Evolutionary conservation across 2,113 vertebrate genomes (phyloP), one percentile per base, ranked within the genome.

Genomic region (Crypturellus undulatus): DNA sequence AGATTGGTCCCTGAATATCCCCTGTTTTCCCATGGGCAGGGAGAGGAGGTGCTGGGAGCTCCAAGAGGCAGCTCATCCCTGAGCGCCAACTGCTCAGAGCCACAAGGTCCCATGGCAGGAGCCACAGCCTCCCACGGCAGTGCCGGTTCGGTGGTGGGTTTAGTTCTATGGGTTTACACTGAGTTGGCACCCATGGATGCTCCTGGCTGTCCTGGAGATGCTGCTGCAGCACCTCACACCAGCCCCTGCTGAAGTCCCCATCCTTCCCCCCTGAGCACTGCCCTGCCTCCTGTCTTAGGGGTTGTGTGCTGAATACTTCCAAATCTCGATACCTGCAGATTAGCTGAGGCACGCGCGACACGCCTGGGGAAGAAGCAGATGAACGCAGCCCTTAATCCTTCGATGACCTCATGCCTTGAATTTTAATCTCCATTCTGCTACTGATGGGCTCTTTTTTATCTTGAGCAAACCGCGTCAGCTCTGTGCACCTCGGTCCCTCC

Each of bases 391-490:
- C 86, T 92, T 94, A 95, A 94, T 94, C 89, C 89, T 94, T 92
- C 4, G 1, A 36, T 89, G 92, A 94, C 90, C 77, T 76, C 83
- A 94, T 86, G 92, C 80, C 73, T 96, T 96, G 92, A 87, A 96
- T 95, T 96, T 88, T 95, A 96, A 95, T 89, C 77, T 86, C 81
- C 22, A 16, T 85, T 92, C 77, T 81, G 79, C 58, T 63, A 64
- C 88, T 84, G 77, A 59, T 58, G 92, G 89, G 90, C 30, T 73
- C 32, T 79, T 93, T 96, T 94, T 84, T 94, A 96, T 88, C 88
- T 92, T 89, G 62, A 87, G 40, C 73, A 96, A 96, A 79, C 42
- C 36, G 58, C 43, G 73, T 75, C 79, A 84, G 82, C 70, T 86
- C 72, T 76, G 54, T 47, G 76, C 91, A 86, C 82, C 58, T 92